Evolutionary conservation across 2,113 vertebrate genomes (phyloP), one percentile per base, ranked within the genome.

Genomic region (Morone saxatilis): DNA sequence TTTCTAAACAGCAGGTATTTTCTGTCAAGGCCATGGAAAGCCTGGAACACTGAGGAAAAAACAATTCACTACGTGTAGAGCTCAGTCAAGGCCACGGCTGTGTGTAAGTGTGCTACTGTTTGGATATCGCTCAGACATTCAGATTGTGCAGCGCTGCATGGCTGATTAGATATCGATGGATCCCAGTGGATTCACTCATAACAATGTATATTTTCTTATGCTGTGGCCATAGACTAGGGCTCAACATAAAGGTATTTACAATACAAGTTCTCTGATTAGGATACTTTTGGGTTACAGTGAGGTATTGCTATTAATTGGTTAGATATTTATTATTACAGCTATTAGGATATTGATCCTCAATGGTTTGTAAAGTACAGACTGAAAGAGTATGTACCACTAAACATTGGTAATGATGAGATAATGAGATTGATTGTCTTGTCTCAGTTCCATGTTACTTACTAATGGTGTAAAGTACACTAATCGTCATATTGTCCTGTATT

Each of bases 21-120:
- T 86, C 69, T 60, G 56, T 83, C 90, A 91, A 90, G 87, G 86
- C 86, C 83, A 71, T 47, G 62, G 71, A 78, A 69, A 87, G n/a
- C 43, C 68, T 45, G 68, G 41, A 85, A 86, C 54, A 54, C 63
- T 19, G 57, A 68, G 74, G 83, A 48, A 90, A 31, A 89, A 84
- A 90, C 83, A 84, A 88, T 83, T 91, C 81, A 68, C 59, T 51
- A 38, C 5, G 5, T 48, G 79, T 25, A 45, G 43, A 63, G 54
- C 76, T 36, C 56, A 78, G 79, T 76, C 81, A 84, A 86, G 89
- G 88, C 85, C 76, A 41, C 22, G 41, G 16, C 54, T 38, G 53
- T 31, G 56, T 74, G 47, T 43, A 31, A 71, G 63, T 5, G 8
- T 25, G 36, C 43, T 22, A 10, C 38, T 45, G 51, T 79, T 57